phyloP scores from a whole-genome alignment of 2,113 vertebrate species.

The Platanista minor region DNA sequence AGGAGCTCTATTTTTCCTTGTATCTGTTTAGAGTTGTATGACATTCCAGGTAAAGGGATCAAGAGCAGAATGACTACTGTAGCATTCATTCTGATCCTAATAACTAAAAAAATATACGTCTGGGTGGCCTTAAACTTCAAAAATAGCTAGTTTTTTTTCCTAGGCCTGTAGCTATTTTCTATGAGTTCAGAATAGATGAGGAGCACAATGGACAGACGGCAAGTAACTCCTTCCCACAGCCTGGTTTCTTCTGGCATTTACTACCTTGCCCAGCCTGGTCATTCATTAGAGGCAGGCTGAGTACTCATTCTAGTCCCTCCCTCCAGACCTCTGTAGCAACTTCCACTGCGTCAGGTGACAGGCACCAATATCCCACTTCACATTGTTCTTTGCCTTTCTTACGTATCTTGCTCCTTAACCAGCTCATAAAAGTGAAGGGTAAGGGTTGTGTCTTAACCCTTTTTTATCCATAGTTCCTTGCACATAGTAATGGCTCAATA shows the following conservation, averaged over 20 bases:
- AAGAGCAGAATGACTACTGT: neutral
- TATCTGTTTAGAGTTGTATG: neutral
- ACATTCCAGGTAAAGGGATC: neutral
- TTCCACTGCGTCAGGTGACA: accelerated
- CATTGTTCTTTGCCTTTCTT: neutral
- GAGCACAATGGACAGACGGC: accelerated
- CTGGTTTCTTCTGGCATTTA: neutral
- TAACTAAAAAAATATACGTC: neutral
- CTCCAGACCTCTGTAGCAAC: accelerated
- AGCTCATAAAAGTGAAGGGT: accelerated
- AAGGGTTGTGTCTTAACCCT: neutral
- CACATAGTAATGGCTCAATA: neutral
- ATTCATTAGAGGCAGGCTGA: accelerated
- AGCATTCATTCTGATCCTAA: neutral
- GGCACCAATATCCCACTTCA: accelerated
- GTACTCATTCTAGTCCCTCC: neutral
- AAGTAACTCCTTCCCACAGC: accelerated
- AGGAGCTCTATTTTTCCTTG: neutral
- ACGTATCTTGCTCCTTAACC: too few relatives aligned
- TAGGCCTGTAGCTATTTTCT: neutral
- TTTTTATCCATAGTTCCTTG: neutral
- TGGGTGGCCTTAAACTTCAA: neutral
- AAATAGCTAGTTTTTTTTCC: neutral
- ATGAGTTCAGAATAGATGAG: neutral
- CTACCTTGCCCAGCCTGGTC: accelerated